These are phyloP conservation scores for Axis porcinus DNA, from an alignment of 2,113 vertebrate species.

Conservation along the genomic window DNA sequence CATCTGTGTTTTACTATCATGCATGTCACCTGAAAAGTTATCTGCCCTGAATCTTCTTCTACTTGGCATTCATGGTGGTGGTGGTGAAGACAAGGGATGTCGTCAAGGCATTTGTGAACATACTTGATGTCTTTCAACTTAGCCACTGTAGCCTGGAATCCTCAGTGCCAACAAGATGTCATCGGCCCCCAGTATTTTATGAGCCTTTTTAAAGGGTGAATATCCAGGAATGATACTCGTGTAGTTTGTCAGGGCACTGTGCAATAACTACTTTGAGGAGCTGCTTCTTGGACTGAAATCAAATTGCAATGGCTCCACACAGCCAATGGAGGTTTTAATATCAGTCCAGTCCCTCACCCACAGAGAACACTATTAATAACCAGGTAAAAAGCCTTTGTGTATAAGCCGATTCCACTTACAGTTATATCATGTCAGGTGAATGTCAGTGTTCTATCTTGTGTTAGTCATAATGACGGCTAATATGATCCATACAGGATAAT, in stretches of 20 bases:
- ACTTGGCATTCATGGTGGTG: not conserved
- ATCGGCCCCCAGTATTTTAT: conserved; percentile 43
- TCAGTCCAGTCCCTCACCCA: conserved; percentile 74
- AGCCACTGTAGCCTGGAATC: conserved; percentile 3
- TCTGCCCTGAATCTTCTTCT: conserved; percentile 24
- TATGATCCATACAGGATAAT: conserved; percentile 80
- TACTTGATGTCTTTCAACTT: conserved; percentile 29
- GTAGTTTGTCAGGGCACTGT: conserved; percentile 67
- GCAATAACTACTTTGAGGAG: conserved; percentile 64
- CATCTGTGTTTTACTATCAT: not conserved
- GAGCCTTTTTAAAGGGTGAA: conserved; percentile 65
- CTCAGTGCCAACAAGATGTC: conserved; percentile 60
- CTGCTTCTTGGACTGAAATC: conserved; percentile 76
- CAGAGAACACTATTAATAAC: conserved; percentile 81
- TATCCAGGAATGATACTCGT: conserved; percentile 58
- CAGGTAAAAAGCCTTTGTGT: conserved; percentile 82
- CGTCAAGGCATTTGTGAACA: not conserved
- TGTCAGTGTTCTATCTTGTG: conserved; percentile 76
- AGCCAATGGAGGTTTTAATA: conserved; percentile 61
- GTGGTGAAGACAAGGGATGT: not conserved
- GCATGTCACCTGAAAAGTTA: not conserved
- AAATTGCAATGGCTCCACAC: conserved; percentile 74
- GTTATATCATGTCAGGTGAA: conserved; percentile 78
- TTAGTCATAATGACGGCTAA: conserved; percentile 81
- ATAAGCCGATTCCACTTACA: conserved; percentile 81